Conservation (phyloP, 2,797 vertebrate genomes). For the Cyclopterus lumpus region DNA sequence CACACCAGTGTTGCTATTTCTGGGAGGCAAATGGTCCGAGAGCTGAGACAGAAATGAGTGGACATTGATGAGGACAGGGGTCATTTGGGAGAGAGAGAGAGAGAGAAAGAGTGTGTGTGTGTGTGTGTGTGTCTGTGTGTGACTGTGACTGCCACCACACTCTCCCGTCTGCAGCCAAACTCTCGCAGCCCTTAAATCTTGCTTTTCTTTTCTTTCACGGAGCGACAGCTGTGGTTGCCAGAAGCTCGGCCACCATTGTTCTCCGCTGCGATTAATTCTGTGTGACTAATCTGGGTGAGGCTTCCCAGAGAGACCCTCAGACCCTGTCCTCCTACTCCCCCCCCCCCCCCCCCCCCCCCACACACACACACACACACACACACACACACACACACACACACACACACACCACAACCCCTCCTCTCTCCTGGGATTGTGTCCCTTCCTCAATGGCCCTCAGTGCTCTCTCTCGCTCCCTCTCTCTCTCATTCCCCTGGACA, state of each 20-base stretch:
- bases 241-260: constrained; percentile 94
- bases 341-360: constrained; percentile 58
- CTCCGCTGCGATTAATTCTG: constrained; percentile 93
- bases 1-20: constrained; percentile 65
- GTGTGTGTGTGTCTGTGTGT: constrained; percentile 23
- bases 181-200: constrained; percentile 93
- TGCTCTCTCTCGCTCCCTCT: constrained; percentile 40
- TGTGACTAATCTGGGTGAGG: constrained; percentile 98
- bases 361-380: neutral
- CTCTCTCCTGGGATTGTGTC: constrained; percentile 78
- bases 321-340: constrained; percentile 77
- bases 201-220: constrained; percentile 94
- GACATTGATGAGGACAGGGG: constrained; percentile 83
- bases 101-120: constrained; percentile 6
- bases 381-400: neutral
- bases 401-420: constrained; percentile 19
- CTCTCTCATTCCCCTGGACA: constrained; percentile 78
- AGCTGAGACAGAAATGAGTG: constrained; percentile 84
- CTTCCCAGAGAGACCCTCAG: constrained; percentile 93
- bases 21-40: constrained; percentile 60
- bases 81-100: constrained; percentile 58
- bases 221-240: constrained; percentile 98
- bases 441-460: constrained; percentile 65
- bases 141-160: constrained; percentile 68
- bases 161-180: constrained; percentile 82